These are phyloP conservation scores for Hepsetus odoe DNA, from an alignment of 2,113 vertebrate species.

Conservation along the genomic window DNA sequence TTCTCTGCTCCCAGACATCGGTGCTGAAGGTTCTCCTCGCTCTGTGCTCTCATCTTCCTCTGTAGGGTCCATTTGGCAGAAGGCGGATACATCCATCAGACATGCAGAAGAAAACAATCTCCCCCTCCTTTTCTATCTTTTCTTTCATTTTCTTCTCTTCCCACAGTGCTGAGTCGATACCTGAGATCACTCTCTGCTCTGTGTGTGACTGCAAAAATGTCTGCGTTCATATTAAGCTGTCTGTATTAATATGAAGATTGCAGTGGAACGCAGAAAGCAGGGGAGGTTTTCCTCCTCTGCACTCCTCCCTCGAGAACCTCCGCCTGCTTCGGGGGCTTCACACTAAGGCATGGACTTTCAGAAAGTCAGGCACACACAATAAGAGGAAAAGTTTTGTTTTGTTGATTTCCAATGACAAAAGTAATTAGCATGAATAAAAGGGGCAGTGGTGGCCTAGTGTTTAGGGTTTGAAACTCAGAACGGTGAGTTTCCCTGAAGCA, in stretches of 20 bases:
- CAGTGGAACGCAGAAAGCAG: neutral
- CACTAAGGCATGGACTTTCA: neutral
- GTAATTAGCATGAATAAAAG: too few relatives aligned
- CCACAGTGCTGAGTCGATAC: neutral
- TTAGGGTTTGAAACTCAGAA: too few relatives aligned
- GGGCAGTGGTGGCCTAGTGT: too few relatives aligned
- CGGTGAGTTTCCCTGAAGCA: too few relatives aligned
- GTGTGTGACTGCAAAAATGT: neutral
- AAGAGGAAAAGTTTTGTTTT: too few relatives aligned
- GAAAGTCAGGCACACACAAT: neutral
- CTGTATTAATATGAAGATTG: conserved; percentile 42
- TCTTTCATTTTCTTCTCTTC: neutral
- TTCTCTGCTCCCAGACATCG: neutral
- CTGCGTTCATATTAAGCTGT: conserved; percentile 1
- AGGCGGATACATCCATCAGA: conserved; percentile 32
- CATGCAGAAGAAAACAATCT: neutral
- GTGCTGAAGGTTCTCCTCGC: neutral
- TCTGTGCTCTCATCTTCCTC: conserved; percentile 8
- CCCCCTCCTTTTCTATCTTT: neutral
- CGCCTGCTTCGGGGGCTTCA: neutral
- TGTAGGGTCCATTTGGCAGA: conserved; percentile 27
- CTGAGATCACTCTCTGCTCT: conserved; percentile 36
- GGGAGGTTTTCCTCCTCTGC: conserved; percentile 1
- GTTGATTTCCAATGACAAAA: too few relatives aligned
- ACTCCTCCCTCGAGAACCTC: neutral